Evolutionary conservation across 1,140 invertebrate species (phyloP).

Genomic region (Meteorus sp.): DNA sequence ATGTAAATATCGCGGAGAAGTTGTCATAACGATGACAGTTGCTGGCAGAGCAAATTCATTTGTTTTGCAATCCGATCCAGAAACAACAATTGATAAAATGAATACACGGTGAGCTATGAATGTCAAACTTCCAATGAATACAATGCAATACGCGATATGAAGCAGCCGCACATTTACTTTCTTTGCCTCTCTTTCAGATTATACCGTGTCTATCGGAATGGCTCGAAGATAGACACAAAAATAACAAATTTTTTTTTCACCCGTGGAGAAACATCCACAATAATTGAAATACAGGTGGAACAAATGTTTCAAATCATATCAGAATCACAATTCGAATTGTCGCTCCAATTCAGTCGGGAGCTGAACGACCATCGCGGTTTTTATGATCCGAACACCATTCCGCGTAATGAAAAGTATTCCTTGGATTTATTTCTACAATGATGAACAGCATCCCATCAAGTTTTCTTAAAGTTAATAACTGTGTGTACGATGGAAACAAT

Average conservation of each 20-base stretch:
- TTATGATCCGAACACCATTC: background rate
- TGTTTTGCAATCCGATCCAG: background rate
- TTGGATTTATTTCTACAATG: background rate
- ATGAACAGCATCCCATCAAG: background rate
- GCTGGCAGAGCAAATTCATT: background rate
- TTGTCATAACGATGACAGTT: slow-evolving; percentile 6
- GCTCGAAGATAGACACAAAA: background rate
- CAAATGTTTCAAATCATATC: background rate
- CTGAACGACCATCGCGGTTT: background rate
- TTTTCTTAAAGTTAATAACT: background rate
- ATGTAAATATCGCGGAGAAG: slow-evolving; percentile 9
- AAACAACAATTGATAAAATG: background rate
- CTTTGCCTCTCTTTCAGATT: background rate
- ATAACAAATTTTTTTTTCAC: background rate
- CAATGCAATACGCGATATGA: background rate
- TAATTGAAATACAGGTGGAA: background rate
- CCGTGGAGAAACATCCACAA: background rate
- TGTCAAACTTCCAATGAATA: no score
- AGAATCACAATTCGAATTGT: background rate
- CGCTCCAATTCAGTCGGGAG: background rate
- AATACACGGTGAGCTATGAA: slow-evolving; percentile 8
- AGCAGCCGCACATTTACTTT: background rate
- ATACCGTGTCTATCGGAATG: background rate
- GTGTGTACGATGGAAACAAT: background rate
- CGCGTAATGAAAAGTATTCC: background rate